A percentile compares a stretch with the other conserved stretches of the same genome.
phyloP scores from a whole-genome alignment of 2,797 vertebrate species.

The Coluber constrictor region DNA sequence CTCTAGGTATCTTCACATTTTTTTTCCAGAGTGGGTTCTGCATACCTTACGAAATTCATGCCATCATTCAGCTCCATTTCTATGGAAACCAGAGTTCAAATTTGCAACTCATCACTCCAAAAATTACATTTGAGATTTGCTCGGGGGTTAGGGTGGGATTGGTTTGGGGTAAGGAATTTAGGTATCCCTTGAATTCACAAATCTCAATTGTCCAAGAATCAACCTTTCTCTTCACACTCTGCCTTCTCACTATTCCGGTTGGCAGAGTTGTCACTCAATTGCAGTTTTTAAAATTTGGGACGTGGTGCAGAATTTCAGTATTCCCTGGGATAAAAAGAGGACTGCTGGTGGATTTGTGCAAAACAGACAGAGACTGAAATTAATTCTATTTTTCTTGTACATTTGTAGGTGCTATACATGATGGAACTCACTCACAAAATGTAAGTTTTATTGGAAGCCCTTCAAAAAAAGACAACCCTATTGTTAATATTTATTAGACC shows the following conservation, averaged over 20 bases:
- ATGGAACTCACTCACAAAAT: not conserved
- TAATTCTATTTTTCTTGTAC: not conserved
- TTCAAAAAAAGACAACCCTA: not conserved
- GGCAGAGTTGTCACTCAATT: not conserved
- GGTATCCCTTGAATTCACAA: not conserved
- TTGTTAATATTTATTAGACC: constrained; percentile 26
- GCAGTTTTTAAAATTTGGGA: not conserved
- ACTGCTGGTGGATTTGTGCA: not conserved
- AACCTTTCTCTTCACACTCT: not conserved
- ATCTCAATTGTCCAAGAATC: not conserved
- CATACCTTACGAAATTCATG: not conserved
- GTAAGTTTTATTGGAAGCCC: constrained; percentile 19
- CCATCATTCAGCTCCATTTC: not conserved
- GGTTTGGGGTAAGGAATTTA: not conserved
- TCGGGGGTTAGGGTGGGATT: not conserved
- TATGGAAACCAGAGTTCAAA: not conserved
- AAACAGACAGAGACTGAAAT: not conserved
- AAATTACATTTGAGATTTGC: not conserved
- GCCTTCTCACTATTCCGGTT: not conserved
- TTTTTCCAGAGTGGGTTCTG: not conserved
- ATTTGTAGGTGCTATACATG: not conserved
- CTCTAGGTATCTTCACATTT: not conserved
- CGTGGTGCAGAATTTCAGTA: not conserved
- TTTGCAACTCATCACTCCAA: not conserved
- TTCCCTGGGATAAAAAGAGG: not conserved